Evolutionary conservation across 2,113 vertebrate genomes (phyloP).

Genomic region (Passer domesticus): DNA sequence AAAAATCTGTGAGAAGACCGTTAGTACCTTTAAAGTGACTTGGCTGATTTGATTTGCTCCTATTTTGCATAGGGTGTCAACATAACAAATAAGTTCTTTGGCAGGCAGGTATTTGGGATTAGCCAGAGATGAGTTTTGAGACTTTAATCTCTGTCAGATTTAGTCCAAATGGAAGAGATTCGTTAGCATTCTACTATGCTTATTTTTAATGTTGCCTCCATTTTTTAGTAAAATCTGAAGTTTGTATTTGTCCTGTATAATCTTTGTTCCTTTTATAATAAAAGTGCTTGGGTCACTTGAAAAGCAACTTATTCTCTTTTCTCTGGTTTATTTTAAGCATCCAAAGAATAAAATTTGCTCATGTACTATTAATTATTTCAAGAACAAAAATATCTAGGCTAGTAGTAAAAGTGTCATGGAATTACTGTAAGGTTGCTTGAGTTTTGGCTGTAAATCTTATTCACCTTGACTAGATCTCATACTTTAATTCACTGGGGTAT

Average conservation of each 20-base stretch:
- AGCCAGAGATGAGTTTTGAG: not conserved
- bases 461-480: conserved; percentile 75
- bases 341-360: conserved; percentile 50
- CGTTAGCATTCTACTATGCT: not conserved
- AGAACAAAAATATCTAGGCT: conserved; percentile 62
- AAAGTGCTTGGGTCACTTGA: conserved; percentile 26
- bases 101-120: conserved; percentile 2
- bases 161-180: not conserved
- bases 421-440: conserved; percentile 77
- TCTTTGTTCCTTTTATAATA: conserved; percentile 23
- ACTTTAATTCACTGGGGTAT: conserved; percentile 77
- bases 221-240: not conserved
- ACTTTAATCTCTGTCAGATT: conserved; percentile 12
- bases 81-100: not conserved
- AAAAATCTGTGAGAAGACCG: conserved; percentile 13
- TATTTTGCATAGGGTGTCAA: not conserved
- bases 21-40: not conserved
- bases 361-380: conserved; percentile 74
- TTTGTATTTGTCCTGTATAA: not conserved
- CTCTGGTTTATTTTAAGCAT: conserved; percentile 44
- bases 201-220: not conserved
- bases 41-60: not conserved
- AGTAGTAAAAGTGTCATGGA: conserved; percentile 72
- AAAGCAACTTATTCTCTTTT: conserved; percentile 41
- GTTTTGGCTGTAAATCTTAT: conserved; percentile 76